Conservation (phyloP, 2,888 invertebrate genomes). For the Pheosia tremula region DNA sequence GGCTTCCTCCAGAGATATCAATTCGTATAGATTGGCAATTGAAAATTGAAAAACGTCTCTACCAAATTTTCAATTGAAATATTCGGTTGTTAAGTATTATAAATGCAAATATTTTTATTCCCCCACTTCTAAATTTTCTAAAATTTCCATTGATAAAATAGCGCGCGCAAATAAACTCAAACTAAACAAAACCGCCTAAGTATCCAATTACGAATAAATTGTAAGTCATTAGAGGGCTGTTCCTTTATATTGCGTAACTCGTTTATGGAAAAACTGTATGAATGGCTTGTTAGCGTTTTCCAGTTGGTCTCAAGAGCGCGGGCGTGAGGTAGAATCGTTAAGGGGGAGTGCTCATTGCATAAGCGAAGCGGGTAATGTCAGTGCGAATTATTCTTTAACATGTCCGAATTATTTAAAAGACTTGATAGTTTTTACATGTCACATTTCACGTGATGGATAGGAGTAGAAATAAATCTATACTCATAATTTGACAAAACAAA, state of each 20-base stretch:
- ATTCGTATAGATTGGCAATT: too few relatives aligned
- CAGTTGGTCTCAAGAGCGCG: conserved; percentile 63
- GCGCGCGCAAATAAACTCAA: conserved; percentile 42
- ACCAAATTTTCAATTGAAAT: too few relatives aligned
- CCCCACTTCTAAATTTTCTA: background rate
- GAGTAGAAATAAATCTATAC: too few relatives aligned
- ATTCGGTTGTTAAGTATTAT: background rate
- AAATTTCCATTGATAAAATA: conserved; percentile 43
- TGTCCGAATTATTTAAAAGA: too few relatives aligned
- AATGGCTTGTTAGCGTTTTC: conserved; percentile 76
- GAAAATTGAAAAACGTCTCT: too few relatives aligned
- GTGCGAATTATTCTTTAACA: too few relatives aligned
- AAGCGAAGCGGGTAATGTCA: conserved; percentile 33
- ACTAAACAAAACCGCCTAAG: conserved; percentile 50
- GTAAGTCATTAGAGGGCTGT: conserved; percentile 63
- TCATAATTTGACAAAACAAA: too few relatives aligned
- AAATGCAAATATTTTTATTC: conserved; percentile 31
- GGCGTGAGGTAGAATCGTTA: conserved; percentile 58
- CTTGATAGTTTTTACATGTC: too few relatives aligned
- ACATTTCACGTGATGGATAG: too few relatives aligned
- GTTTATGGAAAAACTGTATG: conserved; percentile 67
- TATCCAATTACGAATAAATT: conserved; percentile 68
- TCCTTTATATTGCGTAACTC: conserved; percentile 62
- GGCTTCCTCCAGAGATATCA: too few relatives aligned
- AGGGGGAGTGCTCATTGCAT: conserved; percentile 24